These are phyloP conservation scores for Drosophila guanche DNA, from an alignment of 1,140 invertebrate genomes.

Conservation along the genomic window DNA sequence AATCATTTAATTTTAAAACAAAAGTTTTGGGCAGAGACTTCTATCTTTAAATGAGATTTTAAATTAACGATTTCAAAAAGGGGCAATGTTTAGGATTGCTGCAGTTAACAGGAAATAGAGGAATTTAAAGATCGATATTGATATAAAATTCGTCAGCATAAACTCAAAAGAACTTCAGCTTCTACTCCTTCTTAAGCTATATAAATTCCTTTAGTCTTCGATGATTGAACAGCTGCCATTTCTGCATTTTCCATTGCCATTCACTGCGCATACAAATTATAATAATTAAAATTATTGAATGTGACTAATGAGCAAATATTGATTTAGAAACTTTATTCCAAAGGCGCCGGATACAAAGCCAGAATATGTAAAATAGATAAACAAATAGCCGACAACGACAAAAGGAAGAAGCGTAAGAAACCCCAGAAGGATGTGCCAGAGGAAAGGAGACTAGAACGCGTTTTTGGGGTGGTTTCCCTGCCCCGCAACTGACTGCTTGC, in stretches of 20 bases:
- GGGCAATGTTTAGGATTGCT: no score
- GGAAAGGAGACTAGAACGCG: not conserved
- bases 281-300: constrained; percentile 74
- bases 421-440: not conserved
- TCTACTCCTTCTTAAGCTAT: no score
- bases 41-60: not conserved
- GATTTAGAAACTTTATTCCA: constrained; percentile 47
- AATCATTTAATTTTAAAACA: constrained; percentile 1
- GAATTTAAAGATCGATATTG: no score
- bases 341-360: constrained; percentile 35
- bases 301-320: constrained; percentile 79
- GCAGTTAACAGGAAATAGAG: no score
- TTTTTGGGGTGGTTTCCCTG: constrained; percentile 23
- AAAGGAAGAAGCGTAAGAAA: constrained; percentile 4
- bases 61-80: constrained; percentile 1
- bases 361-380: constrained; percentile 65
- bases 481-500: constrained; percentile 32
- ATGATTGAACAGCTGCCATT: constrained; percentile 8
- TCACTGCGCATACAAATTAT: constrained; percentile 36
- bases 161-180: not conserved
- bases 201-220: not conserved
- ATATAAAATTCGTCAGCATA: no score
- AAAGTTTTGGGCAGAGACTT: constrained; percentile 10
- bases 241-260: not conserved
- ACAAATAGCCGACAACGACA: constrained; percentile 38